Base-by-base conservation (phyloP, 2,888 invertebrate genomes). In the Agapostemon virescens region DNA sequence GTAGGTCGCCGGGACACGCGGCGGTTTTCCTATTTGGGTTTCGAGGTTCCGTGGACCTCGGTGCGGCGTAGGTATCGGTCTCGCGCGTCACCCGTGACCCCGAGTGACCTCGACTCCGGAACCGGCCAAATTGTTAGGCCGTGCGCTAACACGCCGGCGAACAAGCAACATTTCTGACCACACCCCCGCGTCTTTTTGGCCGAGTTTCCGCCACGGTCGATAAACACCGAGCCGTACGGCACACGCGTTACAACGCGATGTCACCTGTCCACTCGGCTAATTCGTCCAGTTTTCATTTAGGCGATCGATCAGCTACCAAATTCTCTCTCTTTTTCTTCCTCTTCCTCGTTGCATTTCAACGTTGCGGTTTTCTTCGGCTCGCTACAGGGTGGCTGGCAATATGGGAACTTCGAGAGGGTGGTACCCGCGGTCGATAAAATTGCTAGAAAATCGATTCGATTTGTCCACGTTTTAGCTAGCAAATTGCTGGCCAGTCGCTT, bases 111-210 rank as follows among this genome's bases (percentile, higher is more conserved):
- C 79, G 79, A 58, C 49, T 69, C 67, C 63, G 49, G n/a, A 69
- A 36, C 36, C 66, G 55, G 36, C 55, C 36, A 55, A 64, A 64
- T 77, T 83, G 45, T 69, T 69, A 30, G 45, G n/a, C 30, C 67
- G 38, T 45, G 45, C 23, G 69, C 15, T 71, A 36, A n/a, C 61
- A 73, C 20, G 52, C 30, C 36, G 40, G 63, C 30, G 13, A 40
- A 49, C 55, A 75, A 75, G 79, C 68, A 79, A 79, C 79, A 79
- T 77, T 78, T 83, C 76, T 77, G 85, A 84, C 84, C 85, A 85
- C 83, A 83, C 83, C 84, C 55, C 83, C 83, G 83, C 68, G 70
- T 75, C 83, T 85, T 85, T 83, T 83, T 78, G 70, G 79, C 42
- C 71, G 81, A 83, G 75, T 81, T 84, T 78, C 58, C 67, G 77